phyloP scores from a whole-genome alignment of 2,113 vertebrate species.

The Condylura cristata region DNA sequence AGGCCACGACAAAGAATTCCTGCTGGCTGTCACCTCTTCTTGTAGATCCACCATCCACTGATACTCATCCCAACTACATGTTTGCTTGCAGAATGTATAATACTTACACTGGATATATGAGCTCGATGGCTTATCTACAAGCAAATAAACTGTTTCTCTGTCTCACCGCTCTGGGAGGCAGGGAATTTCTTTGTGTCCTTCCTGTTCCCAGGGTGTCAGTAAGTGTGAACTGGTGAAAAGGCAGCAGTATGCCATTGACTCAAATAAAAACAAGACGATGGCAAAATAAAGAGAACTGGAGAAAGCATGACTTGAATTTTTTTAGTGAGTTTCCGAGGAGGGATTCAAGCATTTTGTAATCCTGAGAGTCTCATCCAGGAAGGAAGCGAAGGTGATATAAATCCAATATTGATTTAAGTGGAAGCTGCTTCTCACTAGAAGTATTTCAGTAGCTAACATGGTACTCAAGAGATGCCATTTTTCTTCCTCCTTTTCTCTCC shows the following conservation, averaged over 20 bases:
- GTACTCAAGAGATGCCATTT: neutral
- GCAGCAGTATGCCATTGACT: rapidly evolving
- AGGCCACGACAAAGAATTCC: neutral
- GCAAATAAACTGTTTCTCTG: neutral
- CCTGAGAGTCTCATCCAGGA: neutral
- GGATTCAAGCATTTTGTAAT: neutral
- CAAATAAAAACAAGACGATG: neutral
- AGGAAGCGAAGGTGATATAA: neutral
- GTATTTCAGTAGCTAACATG: neutral
- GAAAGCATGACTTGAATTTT: neutral
- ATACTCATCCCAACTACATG: neutral
- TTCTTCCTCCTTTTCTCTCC: neutral
- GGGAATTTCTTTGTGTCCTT: neutral
- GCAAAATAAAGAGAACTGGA: neutral
- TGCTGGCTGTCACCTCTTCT: neutral
- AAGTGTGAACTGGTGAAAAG: neutral
- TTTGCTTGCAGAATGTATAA: neutral
- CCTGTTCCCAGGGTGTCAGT: neutral
- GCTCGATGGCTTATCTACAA: neutral
- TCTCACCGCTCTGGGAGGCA: neutral
- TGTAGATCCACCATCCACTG: neutral
- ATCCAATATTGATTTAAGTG: neutral
- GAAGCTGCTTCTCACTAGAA: neutral
- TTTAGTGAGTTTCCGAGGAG: neutral
- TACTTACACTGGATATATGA: neutral